phyloP scores from a whole-genome alignment of 2,797 vertebrate species.

The Acanthurus tractus region DNA sequence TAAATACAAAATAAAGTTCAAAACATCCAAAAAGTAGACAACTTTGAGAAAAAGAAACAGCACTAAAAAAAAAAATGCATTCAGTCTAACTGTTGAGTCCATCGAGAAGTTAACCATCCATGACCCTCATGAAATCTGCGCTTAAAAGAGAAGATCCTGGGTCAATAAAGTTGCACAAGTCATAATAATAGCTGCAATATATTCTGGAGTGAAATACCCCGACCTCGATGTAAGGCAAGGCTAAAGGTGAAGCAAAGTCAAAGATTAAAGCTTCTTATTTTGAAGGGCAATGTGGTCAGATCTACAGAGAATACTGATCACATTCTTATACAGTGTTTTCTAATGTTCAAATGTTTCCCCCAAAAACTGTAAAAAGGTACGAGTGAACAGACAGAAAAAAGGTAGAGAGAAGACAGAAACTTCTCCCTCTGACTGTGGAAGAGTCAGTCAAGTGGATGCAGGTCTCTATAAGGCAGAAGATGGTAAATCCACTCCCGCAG shows the following conservation, averaged over 20 bases:
- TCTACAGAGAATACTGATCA: not conserved
- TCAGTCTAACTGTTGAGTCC: conserved; percentile 7
- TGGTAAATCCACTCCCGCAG: conserved; percentile 81
- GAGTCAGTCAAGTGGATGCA: conserved; percentile 66
- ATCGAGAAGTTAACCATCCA: conserved; percentile 22
- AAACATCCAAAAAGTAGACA: not conserved
- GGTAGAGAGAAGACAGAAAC: conserved; percentile 38
- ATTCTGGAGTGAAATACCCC: conserved; percentile 38
- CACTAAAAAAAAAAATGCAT: conserved; percentile 4
- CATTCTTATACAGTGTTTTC: not conserved
- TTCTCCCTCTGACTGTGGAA: conserved; percentile 37
- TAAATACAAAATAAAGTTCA: conserved; percentile 5
- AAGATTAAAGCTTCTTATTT: conserved; percentile 18
- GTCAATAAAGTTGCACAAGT: conserved; percentile 22
- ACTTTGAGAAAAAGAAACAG: not conserved
- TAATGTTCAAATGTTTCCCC: conserved; percentile 6
- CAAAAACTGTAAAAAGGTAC: conserved; percentile 30
- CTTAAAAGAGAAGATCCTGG: conserved; percentile 27
- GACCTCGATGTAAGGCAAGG: conserved; percentile 13
- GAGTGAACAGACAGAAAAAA: conserved; percentile 37
- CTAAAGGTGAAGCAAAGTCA: conserved; percentile 26
- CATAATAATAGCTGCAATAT: conserved; percentile 34
- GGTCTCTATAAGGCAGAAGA: conserved; percentile 71
- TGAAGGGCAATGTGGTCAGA: not conserved
- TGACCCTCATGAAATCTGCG: conserved; percentile 20